phyloP scores from a whole-genome alignment of 2,888 invertebrate species.

The Idaea biselata region DNA sequence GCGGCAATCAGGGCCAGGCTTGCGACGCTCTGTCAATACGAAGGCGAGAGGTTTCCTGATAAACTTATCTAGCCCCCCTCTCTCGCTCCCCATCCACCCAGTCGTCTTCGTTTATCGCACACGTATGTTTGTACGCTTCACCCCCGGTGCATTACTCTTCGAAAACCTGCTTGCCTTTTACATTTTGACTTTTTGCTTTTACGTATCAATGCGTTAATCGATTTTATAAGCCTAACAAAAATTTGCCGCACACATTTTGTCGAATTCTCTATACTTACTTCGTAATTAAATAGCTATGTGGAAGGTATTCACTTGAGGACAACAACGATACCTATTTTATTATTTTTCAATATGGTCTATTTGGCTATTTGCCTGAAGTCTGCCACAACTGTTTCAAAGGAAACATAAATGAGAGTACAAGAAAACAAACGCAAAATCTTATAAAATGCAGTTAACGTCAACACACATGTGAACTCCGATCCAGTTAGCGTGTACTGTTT shows the following conservation, averaged over 20 bases:
- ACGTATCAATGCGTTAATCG: conserved; percentile 39
- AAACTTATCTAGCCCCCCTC: conserved; percentile 71
- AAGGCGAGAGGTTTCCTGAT: conserved; percentile 78
- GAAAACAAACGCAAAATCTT: conserved; percentile 69
- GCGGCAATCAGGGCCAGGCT: conserved; percentile 73
- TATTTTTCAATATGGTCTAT: conserved; percentile 64
- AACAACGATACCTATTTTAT: conserved; percentile 56
- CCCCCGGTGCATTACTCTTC: conserved; percentile 55
- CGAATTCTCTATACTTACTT: conserved; percentile 7
- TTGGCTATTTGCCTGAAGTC: conserved; percentile 67
- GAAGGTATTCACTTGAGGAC: conserved; percentile 53
- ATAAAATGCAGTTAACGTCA: conserved; percentile 73
- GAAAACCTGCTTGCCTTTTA: conserved; percentile 47
- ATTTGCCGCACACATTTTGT: conserved; percentile 15
- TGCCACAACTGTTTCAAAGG: conserved; percentile 61
- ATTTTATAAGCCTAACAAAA: conserved; percentile 18
- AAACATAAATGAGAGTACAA: conserved; percentile 61
- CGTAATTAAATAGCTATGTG: conserved; percentile 23
- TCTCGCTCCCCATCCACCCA: conserved; percentile 43
- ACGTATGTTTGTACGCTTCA: conserved; percentile 61
- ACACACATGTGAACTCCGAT: conserved; percentile 56
- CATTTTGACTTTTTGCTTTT: conserved; percentile 48
- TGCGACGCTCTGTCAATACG: conserved; percentile 78
- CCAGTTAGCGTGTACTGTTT: conserved; percentile 52
- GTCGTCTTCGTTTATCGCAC: conserved; percentile 70